These are phyloP conservation scores for Sinelater perroti DNA, from an alignment of 2,888 invertebrate genomes.

Conservation along the genomic window DNA sequence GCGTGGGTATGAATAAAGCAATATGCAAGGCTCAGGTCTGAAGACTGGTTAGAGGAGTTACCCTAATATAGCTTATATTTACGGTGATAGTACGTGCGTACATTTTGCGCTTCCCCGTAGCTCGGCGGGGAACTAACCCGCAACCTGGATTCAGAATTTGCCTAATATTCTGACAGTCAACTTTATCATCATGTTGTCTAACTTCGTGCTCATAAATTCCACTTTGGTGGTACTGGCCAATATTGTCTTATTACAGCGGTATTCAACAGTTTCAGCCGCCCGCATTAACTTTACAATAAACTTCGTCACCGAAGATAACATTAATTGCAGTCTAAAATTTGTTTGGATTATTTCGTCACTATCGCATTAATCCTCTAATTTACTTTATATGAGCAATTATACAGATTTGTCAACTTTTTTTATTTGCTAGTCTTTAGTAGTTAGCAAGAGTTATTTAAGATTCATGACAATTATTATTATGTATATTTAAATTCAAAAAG, in stretches of 20 bases:
- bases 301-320: constrained; percentile 33
- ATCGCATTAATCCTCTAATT: constrained; percentile 27
- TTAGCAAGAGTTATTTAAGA: no score
- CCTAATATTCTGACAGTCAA: constrained; percentile 45
- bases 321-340: constrained; percentile 29
- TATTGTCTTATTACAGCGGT: constrained; percentile 44
- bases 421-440: no score
- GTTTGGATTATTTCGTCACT: constrained; percentile 29
- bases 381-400: constrained; percentile 19
- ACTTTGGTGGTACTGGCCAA: constrained; percentile 44
- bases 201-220: constrained; percentile 46
- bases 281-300: constrained; percentile 42
- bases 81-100: constrained; percentile 31
- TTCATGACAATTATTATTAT: no score
- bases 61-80: constrained; percentile 24
- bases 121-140: constrained; percentile 25
- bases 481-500: no score
- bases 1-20: constrained; percentile 11
- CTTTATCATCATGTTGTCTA: constrained; percentile 46
- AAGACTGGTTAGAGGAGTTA: constrained; percentile 25
- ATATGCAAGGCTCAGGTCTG: constrained; percentile 9
- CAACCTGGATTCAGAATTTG: constrained; percentile 36
- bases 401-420: constrained; percentile 19
- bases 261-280: constrained; percentile 38
- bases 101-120: constrained; percentile 32